Percentiles rank a stretch among this genome's conserved stretches.
phyloP scores from a whole-genome alignment of 30 jellyfish, hydroid and myxozoan genomes.

The Haliclystus octoradiatus region DNA sequence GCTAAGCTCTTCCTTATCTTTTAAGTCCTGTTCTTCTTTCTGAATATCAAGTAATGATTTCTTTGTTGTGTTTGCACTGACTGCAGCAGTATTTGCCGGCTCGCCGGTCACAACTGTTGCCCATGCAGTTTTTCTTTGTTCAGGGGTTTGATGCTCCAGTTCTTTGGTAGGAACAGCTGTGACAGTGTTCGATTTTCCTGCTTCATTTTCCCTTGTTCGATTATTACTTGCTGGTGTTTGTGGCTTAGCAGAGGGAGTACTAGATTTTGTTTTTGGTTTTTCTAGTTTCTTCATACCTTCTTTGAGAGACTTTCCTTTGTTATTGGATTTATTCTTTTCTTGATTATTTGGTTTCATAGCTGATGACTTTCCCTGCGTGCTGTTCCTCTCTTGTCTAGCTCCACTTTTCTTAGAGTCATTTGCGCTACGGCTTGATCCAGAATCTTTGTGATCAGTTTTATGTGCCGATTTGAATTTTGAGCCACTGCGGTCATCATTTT shows the following conservation, averaged over 20 bases:
- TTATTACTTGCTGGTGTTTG: not conserved
- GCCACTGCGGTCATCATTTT: not conserved
- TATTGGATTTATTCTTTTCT: not conserved
- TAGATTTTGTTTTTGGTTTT: not conserved
- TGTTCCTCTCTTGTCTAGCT: slow-evolving; percentile 2
- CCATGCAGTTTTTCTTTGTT: slow-evolving; percentile 60
- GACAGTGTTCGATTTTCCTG: slow-evolving; percentile 7
- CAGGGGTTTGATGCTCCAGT: slow-evolving; percentile 11
- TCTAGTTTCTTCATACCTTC: slow-evolving; percentile 6
- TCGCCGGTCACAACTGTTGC: slow-evolving; percentile 71
- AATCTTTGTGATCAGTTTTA: not conserved
- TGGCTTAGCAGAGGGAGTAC: not conserved
- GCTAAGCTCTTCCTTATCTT: slow-evolving; percentile 2
- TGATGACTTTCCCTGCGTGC: slow-evolving; percentile 12
- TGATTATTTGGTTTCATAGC: not conserved
- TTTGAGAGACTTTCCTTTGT: not conserved
- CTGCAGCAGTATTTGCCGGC: slow-evolving; percentile 10
- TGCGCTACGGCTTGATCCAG: not conserved
- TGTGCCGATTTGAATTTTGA: not conserved
- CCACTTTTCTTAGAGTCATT: not conserved
- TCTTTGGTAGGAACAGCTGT: slow-evolving; percentile 6
- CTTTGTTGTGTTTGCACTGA: not conserved
- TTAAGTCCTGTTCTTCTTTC: slow-evolving; percentile 31
- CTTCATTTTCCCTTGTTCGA: slow-evolving; percentile 12
- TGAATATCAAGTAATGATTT: slow-evolving; percentile 42